These are phyloP conservation scores for Myripristis murdjan DNA, from an alignment of 2,797 vertebrate genomes.

Conservation along the genomic window DNA sequence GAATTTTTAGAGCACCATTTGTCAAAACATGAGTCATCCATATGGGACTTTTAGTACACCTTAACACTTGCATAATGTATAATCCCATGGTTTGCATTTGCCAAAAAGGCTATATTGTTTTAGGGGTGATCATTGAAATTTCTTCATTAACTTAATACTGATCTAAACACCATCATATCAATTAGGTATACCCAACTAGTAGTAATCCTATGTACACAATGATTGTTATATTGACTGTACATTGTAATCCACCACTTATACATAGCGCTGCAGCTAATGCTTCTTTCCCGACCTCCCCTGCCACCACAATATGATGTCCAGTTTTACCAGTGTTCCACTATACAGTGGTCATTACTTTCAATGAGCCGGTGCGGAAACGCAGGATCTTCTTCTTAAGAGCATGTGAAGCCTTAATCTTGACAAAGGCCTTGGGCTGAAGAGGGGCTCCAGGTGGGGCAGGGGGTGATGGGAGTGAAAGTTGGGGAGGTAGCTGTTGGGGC, in stretches of 20 bases:
- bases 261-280: neutral
- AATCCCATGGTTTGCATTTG: neutral
- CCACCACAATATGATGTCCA: neutral
- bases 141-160: conserved; percentile 19
- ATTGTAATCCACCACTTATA: conserved; percentile 1
- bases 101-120: neutral
- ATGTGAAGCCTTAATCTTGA: conserved; percentile 93
- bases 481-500: conserved; percentile 90
- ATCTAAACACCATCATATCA: conserved; percentile 1
- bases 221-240: conserved; percentile 11
- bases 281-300: neutral
- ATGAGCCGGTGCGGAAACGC: conserved; percentile 91
- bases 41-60: conserved; percentile 2
- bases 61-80: neutral
- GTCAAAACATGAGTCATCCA: conserved; percentile 10
- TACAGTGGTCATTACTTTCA: conserved; percentile 94
- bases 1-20: conserved; percentile 16
- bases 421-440: conserved; percentile 89
- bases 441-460: conserved; percentile 71
- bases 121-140: conserved; percentile 14
- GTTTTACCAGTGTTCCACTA: conserved; percentile 49
- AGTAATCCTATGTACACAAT: conserved; percentile 14
- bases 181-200: neutral
- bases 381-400: conserved; percentile 94
- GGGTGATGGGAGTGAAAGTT: conserved; percentile 76